These are phyloP conservation scores for Scotopteryx bipunctaria DNA, from an alignment of 2,888 invertebrate species.

Conservation along the genomic window DNA sequence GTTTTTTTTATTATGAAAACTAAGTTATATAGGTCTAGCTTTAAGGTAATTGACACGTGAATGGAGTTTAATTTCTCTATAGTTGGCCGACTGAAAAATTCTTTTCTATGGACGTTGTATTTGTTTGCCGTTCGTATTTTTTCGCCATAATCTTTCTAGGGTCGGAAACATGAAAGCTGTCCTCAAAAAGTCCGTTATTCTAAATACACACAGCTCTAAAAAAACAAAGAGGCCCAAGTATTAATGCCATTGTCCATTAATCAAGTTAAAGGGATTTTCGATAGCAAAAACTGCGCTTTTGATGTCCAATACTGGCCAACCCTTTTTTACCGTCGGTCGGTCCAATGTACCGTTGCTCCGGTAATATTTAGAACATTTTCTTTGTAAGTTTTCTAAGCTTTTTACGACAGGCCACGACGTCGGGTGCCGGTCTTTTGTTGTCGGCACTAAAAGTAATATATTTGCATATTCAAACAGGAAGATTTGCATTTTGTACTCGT, in stretches of 20 bases:
- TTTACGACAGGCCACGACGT: constrained; percentile 62
- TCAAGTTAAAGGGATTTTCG: constrained; percentile 72
- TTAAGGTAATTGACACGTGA: no score
- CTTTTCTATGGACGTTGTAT: constrained; percentile 1
- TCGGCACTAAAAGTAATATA: constrained; percentile 54
- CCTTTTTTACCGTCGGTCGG: constrained; percentile 65
- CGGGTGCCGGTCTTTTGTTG: constrained; percentile 63
- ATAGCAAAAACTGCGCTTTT: constrained; percentile 64
- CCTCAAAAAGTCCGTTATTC: constrained; percentile 44
- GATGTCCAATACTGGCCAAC: constrained; percentile 49
- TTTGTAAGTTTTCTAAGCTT: constrained; percentile 68
- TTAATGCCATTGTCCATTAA: constrained; percentile 75
- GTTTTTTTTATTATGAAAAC: no score
- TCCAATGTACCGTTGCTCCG: constrained; percentile 58
- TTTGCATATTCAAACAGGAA: constrained; percentile 74
- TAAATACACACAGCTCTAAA: constrained; percentile 42
- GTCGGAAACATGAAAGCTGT: constrained; percentile 46
- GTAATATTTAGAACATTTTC: constrained; percentile 68
- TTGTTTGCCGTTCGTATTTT: constrained; percentile 28
- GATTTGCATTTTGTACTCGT: constrained; percentile 72
- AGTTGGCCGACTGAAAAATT: constrained; percentile 6
- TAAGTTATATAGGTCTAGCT: no score
- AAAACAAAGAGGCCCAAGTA: constrained; percentile 59
- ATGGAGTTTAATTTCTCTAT: no score
- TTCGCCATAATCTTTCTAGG: constrained; percentile 23